Base-by-base conservation (phyloP, 1,140 invertebrate genomes). In the Augochlora pura region DNA sequence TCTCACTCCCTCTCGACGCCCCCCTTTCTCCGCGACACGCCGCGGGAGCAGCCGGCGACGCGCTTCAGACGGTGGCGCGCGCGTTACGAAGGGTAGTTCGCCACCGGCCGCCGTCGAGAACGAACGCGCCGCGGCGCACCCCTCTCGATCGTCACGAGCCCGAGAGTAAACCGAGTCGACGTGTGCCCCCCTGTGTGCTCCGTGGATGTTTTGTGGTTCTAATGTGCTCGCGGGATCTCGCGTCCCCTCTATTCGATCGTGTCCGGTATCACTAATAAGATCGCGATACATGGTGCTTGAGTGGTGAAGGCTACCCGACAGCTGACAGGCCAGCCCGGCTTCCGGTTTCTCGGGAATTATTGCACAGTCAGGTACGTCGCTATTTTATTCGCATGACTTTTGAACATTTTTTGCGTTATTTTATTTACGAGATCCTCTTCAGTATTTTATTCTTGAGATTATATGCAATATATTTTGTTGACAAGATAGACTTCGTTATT, bases 21-120 rank as follows among this genome's bases (percentile, higher is more conserved):
- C 9, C 16, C 7, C 18, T 23, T 16, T 10, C 27, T 46, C 32
- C 8, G 27, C 3, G 64, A 4, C 9, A 42, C 32, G 39, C 39
- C 46, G 16, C 46, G 23, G 9, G n/a, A n/a, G n/a, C n/a, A 27
- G 39, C 52, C 76, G n/a, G 2, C 18, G 39, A 16, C 77, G 73
- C 77, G 71, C 42, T 79, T 73, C 52, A 86, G 87, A 81, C 38
- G 86, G 77, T 80, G 80, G 88, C 82, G 83, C 83, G 88, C 86
- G 83, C 82, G 85, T 88, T 89, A 80, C 87, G 62, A 86, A 89
- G 90, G 81, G 82, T 86, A 93, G 92, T 93, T 83, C 83, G 88
- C 86, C 86, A 90, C 81, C 83, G 86, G 84, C 88, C 87, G 77
- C 80, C 85, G 90, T 78, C 62, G 81, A 72, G 82, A 60, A 84